These are phyloP conservation scores for Portunus trituberculatus DNA, from an alignment of 1,140 invertebrate species.

Conservation along the genomic window DNA sequence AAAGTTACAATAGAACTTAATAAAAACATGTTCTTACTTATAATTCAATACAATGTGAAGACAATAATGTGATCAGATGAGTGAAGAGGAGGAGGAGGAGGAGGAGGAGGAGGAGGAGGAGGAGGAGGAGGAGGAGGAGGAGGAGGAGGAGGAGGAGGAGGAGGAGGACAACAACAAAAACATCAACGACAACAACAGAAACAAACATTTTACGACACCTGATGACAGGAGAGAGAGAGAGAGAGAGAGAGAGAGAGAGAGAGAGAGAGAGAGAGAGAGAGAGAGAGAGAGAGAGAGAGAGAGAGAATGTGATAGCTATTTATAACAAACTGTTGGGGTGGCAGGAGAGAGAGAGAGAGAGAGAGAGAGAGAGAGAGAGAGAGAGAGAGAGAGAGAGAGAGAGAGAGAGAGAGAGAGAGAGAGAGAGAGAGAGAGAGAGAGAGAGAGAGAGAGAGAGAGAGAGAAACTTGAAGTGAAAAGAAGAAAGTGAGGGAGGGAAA, in stretches of 20 bases:
- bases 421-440: conserved; percentile 27
- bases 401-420: neutral
- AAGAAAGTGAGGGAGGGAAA: conserved; percentile 4
- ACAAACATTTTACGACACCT: neutral
- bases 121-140: neutral
- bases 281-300: neutral
- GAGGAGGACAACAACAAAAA: neutral
- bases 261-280: conserved; percentile 33
- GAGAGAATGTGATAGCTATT: neutral
- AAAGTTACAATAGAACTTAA: neutral
- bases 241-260: conserved; percentile 41
- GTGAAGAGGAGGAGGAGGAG: neutral
- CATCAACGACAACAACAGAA: too few species aligned
- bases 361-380: neutral
- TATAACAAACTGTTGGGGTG: neutral
- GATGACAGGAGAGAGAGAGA: neutral
- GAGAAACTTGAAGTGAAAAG: conserved; percentile 10
- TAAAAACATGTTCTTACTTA: neutral
- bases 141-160: neutral
- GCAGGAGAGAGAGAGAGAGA: neutral
- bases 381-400: neutral
- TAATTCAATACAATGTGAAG: neutral
- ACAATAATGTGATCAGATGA: neutral
- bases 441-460: conserved; percentile 41
- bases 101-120: neutral